These are phyloP conservation scores for Micrasema minimum DNA, from an alignment of 1,140 invertebrate genomes.

Conservation along the genomic window DNA sequence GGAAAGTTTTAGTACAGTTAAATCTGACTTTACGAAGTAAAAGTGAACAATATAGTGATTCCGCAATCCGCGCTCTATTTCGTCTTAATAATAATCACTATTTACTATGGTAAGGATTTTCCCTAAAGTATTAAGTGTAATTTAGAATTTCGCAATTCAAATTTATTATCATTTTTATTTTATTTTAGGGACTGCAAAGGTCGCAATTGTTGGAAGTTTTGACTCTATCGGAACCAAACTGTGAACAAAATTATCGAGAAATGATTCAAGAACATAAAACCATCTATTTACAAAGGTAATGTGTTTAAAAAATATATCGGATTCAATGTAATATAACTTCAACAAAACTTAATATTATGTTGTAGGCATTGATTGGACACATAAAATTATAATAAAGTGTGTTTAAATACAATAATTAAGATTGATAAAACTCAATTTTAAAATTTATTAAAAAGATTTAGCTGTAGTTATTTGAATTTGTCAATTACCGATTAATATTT, in stretches of 20 bases:
- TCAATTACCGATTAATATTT: not conserved
- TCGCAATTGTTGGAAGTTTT: constrained; percentile 86
- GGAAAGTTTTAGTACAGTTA: constrained; percentile 86
- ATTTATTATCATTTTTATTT: constrained; percentile 31
- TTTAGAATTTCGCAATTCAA: no score
- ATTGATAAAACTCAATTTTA: constrained; percentile 2
- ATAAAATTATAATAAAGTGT: no score
- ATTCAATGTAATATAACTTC: no score
- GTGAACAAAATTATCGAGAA: constrained; percentile 84
- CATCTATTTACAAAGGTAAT: constrained; percentile 82
- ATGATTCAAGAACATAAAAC: constrained; percentile 84
- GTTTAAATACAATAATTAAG: constrained; percentile 23
- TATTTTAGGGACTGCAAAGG: constrained; percentile 78
- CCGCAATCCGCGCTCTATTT: constrained; percentile 85
- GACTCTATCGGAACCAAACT: constrained; percentile 81
- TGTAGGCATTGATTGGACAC: no score
- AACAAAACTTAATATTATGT: no score
- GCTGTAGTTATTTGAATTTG: not conserved
- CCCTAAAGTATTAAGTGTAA: not conserved
- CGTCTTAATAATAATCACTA: constrained; percentile 94
- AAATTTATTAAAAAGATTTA: no score
- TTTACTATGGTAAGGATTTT: constrained; percentile 73
- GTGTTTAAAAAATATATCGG: no score
- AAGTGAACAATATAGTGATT: constrained; percentile 86
- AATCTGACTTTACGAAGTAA: constrained; percentile 86